Evolutionary conservation across 2,888 invertebrate genomes (phyloP).

Genomic region (Parelbella ahira): DNA sequence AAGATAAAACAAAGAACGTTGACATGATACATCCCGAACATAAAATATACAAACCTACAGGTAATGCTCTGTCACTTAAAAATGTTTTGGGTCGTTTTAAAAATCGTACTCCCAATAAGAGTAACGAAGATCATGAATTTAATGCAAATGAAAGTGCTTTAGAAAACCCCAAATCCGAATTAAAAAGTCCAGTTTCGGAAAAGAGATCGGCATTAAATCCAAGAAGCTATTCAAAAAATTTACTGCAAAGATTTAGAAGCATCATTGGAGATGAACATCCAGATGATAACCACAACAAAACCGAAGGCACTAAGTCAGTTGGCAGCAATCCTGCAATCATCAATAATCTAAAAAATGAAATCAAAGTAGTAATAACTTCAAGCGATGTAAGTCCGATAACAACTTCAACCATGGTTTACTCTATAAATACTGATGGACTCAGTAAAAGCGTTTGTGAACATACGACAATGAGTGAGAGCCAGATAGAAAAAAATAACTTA

Average conservation of each 20-base stretch:
- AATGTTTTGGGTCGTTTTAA: conserved; percentile 80
- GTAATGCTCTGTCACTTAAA: conserved; percentile 76
- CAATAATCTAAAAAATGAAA: conserved; percentile 48
- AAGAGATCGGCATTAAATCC: conserved; percentile 67
- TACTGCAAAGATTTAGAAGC: conserved; percentile 71
- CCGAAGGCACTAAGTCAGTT: conserved; percentile 36
- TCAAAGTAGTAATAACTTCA: conserved; percentile 65
- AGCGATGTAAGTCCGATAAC: conserved; percentile 52
- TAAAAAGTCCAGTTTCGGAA: conserved; percentile 64
- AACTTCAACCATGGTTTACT: conserved; percentile 48
- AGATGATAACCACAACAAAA: conserved; percentile 57
- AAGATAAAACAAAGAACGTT: conserved; percentile 63
- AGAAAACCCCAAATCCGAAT: conserved; percentile 54
- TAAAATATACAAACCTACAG: conserved; percentile 86
- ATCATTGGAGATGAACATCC: conserved; percentile 73
- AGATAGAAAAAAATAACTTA: conserved; percentile 62
- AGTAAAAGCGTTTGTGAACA: conserved; percentile 68
- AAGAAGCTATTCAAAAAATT: conserved; percentile 69
- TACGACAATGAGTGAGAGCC: conserved; percentile 58
- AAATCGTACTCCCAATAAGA: conserved; percentile 61
- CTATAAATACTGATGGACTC: conserved; percentile 47
- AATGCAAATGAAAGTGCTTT: conserved; percentile 68
- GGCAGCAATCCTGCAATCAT: conserved; percentile 38
- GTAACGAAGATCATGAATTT: conserved; percentile 54
- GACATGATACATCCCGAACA: conserved; percentile 87